Conservation (phyloP, 1,140 invertebrate genomes). For the Berghia stephanieae region DNA sequence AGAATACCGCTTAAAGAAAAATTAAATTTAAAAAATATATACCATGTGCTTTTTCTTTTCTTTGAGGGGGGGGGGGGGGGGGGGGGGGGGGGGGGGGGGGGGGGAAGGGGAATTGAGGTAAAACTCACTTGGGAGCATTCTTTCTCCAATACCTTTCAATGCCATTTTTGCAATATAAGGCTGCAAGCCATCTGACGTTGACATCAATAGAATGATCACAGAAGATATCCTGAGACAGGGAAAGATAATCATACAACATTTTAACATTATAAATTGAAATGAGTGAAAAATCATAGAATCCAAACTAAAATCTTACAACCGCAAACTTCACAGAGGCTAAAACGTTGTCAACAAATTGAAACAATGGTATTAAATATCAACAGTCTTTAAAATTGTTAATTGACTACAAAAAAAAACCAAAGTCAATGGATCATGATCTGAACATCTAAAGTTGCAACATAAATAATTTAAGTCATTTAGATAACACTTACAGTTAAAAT, state of each 20-base stretch:
- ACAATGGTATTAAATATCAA: not conserved
- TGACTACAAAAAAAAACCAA: no score
- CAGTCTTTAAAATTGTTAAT: not conserved
- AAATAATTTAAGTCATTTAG: not conserved
- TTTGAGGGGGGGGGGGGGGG: no score
- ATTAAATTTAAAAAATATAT: not conserved
- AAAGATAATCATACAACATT: constrained; percentile 4
- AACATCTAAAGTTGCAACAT: constrained; percentile 5
- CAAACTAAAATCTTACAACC: not conserved
- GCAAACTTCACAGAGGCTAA: not conserved
- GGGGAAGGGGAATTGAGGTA: no score
- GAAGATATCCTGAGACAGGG: constrained; percentile 78
- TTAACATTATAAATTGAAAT: not conserved
- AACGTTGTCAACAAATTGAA: not conserved
- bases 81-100: no score
- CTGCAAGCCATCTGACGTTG: constrained; percentile 90
- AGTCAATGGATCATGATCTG: not conserved
- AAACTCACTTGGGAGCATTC: constrained; percentile 78
- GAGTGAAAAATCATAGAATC: not conserved
- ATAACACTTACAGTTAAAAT: constrained; percentile 76
- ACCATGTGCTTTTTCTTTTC: no score
- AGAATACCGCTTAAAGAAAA: not conserved
- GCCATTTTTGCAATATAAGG: constrained; percentile 94
- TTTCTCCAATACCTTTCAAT: constrained; percentile 93
- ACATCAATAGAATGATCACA: constrained; percentile 82